Evolutionary conservation across 1,140 invertebrate species (phyloP).

Genomic region (Zaprionus inermis): DNA sequence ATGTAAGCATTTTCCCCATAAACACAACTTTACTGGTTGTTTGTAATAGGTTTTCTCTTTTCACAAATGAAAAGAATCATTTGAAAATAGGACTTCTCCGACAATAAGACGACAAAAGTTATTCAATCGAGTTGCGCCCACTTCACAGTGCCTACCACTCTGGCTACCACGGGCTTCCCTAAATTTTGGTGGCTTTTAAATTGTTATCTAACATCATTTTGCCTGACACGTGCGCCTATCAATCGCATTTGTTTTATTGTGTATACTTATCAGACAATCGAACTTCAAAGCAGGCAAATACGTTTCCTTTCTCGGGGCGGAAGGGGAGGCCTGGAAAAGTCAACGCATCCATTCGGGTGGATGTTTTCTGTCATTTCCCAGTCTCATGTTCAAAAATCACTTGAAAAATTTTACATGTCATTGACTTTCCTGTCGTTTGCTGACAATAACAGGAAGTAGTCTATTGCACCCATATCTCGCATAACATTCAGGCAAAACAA

Average conservation of each 20-base stretch:
- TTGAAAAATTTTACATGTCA: conserved; percentile 69
- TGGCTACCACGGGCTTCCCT: neutral
- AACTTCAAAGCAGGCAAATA: conserved; percentile 16
- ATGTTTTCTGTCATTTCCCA: conserved; percentile 16
- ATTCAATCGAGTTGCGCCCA: neutral
- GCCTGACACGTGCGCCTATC: conserved; percentile 27
- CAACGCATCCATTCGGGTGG: neutral
- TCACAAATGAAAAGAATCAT: neutral
- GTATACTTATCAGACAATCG: conserved; percentile 16
- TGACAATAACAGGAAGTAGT: conserved; percentile 66
- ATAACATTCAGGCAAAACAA: conserved; percentile 11
- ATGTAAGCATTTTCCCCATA: too few relatives aligned
- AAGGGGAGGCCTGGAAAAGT: neutral
- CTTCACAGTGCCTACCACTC: neutral
- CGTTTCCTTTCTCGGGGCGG: neutral
- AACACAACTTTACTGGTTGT: too few relatives aligned
- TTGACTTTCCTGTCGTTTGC: conserved; percentile 36
- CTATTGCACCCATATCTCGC: conserved; percentile 50
- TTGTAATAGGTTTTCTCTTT: neutral
- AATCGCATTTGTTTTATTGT: conserved; percentile 24
- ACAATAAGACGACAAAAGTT: neutral
- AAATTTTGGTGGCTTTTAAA: conserved; percentile 49
- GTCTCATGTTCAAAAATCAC: conserved; percentile 28
- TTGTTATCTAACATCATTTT: conserved; percentile 16
- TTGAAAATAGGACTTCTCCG: neutral